These are phyloP conservation scores for Anguilla rostrata DNA, from an alignment of 2,113 vertebrate species.

Conservation along the genomic window DNA sequence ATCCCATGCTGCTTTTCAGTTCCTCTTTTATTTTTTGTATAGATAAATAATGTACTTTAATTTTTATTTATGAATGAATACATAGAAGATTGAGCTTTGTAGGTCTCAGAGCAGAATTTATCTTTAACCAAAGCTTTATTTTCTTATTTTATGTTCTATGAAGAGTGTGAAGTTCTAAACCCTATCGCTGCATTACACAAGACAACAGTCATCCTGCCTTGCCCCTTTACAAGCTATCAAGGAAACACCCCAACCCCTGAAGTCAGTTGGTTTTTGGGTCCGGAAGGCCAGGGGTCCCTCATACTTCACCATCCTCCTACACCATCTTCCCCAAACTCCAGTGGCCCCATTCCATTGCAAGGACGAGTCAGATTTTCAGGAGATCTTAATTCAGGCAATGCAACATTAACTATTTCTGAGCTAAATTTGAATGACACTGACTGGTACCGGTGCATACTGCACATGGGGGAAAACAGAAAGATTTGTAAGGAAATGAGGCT, in stretches of 20 bases:
- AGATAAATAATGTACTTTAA: not conserved
- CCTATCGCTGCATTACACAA: not conserved
- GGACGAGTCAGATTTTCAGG: not conserved
- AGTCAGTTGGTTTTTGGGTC: slow-evolving; percentile 39
- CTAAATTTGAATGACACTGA: slow-evolving; percentile 8
- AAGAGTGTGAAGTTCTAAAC: slow-evolving; percentile 42
- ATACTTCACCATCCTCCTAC: not conserved
- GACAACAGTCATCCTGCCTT: slow-evolving; percentile 17
- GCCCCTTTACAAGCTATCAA: slow-evolving; percentile 15
- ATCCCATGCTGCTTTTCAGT: not conserved
- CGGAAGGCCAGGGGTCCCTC: not conserved
- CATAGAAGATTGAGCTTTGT: not conserved
- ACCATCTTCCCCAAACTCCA: not conserved
- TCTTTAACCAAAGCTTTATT: not conserved
- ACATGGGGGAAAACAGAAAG: not conserved
- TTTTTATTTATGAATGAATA: not conserved
- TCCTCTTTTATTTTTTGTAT: not conserved
- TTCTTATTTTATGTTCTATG: not conserved
- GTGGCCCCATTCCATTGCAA: not conserved
- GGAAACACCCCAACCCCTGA: not conserved
- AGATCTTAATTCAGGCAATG: not conserved
- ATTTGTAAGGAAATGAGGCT: slow-evolving; percentile 46
- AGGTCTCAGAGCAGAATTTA: not conserved
- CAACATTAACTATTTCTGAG: slow-evolving; percentile 29
- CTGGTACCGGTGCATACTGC: slow-evolving; percentile 55